Percentiles rank a stretch among this genome's conserved stretches.
phyloP scores from a whole-genome alignment of 2,888 invertebrate genomes.

The Didymodactylos carnosus region DNA sequence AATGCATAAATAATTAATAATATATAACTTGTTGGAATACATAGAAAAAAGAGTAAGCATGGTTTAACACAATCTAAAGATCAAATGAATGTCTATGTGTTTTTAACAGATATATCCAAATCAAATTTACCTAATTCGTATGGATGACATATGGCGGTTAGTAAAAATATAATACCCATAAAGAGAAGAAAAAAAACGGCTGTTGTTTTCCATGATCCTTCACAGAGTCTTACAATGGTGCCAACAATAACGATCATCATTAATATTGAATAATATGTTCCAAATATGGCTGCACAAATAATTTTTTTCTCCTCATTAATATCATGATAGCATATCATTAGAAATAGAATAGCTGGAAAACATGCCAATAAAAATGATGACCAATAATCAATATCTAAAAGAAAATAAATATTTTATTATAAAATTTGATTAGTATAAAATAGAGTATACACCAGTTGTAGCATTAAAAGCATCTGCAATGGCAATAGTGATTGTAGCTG shows the following conservation, averaged over 20 bases:
- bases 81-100: slow-evolving; percentile 33
- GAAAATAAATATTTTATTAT: too few relatives aligned
- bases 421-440: too few relatives aligned
- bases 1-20: slow-evolving; percentile 70
- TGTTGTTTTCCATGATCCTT: slow-evolving; percentile 19
- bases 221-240: slow-evolving; percentile 18
- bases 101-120: slow-evolving; percentile 80
- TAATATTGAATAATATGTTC: slow-evolving; percentile 20
- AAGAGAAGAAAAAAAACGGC: slow-evolving; percentile 22
- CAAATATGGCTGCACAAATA: slow-evolving; percentile 23
- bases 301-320: slow-evolving; percentile 51
- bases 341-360: slow-evolving; percentile 18
- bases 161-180: slow-evolving; percentile 68
- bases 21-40: slow-evolving; percentile 36
- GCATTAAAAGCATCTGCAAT: slow-evolving; percentile 20
- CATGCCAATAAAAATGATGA: slow-evolving; percentile 42
- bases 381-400: slow-evolving; percentile 82
- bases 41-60: slow-evolving; percentile 38
- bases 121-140: slow-evolving; percentile 54
- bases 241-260: slow-evolving; percentile 23
- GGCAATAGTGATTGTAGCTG: slow-evolving; percentile 24
- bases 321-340: slow-evolving; percentile 19
- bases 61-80: slow-evolving; percentile 40
- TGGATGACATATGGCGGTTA: slow-evolving; percentile 79
- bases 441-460: too few relatives aligned